Conservation (phyloP, 2,113 vertebrate genomes). For the Hyla sarda region DNA sequence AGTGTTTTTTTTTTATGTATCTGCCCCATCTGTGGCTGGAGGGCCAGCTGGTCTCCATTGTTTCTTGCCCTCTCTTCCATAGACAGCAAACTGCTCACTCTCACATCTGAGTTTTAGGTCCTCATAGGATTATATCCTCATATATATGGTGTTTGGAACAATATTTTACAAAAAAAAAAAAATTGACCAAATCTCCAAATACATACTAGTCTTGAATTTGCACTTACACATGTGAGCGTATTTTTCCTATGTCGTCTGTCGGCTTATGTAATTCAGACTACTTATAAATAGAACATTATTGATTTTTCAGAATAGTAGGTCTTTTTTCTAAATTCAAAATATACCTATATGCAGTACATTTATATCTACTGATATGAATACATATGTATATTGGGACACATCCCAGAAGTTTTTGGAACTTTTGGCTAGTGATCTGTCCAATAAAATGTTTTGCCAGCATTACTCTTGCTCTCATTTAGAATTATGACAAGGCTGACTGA, state of each 20-base stretch:
- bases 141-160: not conserved
- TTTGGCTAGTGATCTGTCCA: constrained; percentile 57
- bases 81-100: not conserved
- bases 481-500: constrained; percentile 67
- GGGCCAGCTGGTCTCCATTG: not conserved
- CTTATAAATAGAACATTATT: constrained; percentile 61
- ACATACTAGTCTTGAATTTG: too few species aligned
- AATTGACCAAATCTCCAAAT: not conserved
- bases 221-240: not conserved
- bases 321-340: constrained; percentile 59
- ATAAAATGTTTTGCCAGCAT: constrained; percentile 67
- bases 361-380: constrained; percentile 37
- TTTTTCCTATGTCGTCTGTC: not conserved
- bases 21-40: not conserved
- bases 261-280: constrained; percentile 33
- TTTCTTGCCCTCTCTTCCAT: not conserved
- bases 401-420: constrained; percentile 68
- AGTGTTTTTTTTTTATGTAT: constrained; percentile 12
- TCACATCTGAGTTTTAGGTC: not conserved
- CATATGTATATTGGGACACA: constrained; percentile 62
- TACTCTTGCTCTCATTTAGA: constrained; percentile 67
- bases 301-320: constrained; percentile 53
- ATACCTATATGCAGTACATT: constrained; percentile 31
- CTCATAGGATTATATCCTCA: not conserved
- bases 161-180: not conserved